Evolutionary conservation across 2,113 vertebrate species (phyloP).

Genomic region (Hymenochirus boettgeri): DNA sequence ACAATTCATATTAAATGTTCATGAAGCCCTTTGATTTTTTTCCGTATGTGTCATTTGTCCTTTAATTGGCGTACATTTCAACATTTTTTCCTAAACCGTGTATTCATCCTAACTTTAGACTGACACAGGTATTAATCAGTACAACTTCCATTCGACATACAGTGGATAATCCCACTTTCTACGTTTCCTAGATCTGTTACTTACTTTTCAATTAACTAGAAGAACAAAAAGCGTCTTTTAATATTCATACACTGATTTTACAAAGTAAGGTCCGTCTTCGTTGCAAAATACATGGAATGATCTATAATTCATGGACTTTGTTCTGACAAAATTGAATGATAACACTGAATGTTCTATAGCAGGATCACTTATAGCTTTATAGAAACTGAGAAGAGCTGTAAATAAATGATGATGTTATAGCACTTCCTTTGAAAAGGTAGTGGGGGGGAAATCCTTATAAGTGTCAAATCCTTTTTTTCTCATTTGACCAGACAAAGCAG

Average conservation of each 20-base stretch:
- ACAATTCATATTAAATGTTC: no score
- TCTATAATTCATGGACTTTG: conserved; percentile 10
- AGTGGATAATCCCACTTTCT: background rate
- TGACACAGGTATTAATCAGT: conserved; percentile 22
- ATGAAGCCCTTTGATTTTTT: no score
- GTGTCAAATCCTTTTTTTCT: no score
- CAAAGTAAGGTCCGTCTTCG: conserved; percentile 25
- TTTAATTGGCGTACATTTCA: no score
- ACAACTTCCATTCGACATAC: conserved; percentile 46
- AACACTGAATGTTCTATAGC: conserved; percentile 27
- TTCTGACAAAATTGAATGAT: conserved; percentile 9
- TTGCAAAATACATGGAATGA: conserved; percentile 28
- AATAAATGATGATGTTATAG: conserved; percentile 12
- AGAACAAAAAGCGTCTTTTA: conserved; percentile 35
- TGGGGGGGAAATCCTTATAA: no score
- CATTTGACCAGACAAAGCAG: no score
- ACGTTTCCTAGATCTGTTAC: conserved; percentile 23
- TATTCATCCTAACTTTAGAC: conserved; percentile 5
- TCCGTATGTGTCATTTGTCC: no score
- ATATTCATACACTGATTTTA: conserved; percentile 37
- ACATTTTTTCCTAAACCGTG: background rate
- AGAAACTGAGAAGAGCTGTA: conserved; percentile 19
- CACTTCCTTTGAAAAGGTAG: background rate
- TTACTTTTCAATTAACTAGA: conserved; percentile 31
- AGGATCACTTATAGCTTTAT: conserved; percentile 8